These are phyloP conservation scores for Gracilinanus agilis DNA, from an alignment of 2,113 vertebrate genomes.

Conservation along the genomic window DNA sequence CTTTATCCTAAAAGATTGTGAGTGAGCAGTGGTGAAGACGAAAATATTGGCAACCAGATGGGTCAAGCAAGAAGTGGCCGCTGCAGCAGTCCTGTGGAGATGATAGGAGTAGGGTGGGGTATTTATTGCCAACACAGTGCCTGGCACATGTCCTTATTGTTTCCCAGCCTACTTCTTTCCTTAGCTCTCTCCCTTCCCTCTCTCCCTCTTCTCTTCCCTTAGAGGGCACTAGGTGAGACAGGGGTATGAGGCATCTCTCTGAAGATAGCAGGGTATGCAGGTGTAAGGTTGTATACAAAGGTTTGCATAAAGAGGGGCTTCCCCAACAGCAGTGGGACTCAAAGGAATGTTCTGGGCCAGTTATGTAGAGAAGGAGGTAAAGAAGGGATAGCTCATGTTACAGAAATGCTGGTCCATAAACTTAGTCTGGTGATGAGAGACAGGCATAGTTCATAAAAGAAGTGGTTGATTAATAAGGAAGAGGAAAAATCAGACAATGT, in stretches of 20 bases:
- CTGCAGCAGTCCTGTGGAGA: not conserved
- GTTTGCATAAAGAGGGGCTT: not conserved
- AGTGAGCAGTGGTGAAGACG: not conserved
- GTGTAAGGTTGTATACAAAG: not conserved
- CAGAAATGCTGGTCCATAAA: not conserved
- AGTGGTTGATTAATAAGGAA: not conserved
- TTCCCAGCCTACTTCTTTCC: not conserved
- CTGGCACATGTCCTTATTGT: not conserved
- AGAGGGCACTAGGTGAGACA: not conserved
- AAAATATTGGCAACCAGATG: not conserved
- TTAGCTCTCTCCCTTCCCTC: not conserved
- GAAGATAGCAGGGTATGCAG: not conserved
- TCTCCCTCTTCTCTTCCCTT: not conserved
- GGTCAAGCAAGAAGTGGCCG: too few relatives aligned
- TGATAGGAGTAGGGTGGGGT: not conserved
- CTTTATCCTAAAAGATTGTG: not conserved
- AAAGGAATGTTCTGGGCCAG: not conserved
- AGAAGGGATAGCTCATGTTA: not conserved
- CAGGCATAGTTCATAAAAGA: not conserved
- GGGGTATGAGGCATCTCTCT: not conserved
- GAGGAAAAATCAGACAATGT: not conserved
- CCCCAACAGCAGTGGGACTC: constrained; percentile 7
- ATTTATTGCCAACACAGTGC: too few relatives aligned
- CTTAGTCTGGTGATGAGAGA: not conserved
- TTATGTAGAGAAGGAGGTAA: too few relatives aligned